Base-by-base conservation (phyloP, 2,797 vertebrate genomes). In the Poecilia velifera region DNA sequence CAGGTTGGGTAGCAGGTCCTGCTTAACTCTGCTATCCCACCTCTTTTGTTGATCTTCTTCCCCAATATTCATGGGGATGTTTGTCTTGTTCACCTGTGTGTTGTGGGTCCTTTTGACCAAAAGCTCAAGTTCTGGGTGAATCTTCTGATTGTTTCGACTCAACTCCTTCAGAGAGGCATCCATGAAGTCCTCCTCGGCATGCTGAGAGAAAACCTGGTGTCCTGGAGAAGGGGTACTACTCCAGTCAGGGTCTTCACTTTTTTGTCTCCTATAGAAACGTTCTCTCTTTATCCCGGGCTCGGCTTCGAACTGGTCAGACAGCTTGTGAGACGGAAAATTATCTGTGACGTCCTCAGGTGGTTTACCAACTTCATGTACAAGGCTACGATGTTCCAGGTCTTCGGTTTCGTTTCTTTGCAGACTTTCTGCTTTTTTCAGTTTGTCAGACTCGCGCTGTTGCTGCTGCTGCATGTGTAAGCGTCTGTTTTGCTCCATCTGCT, bases 401-500 rank as follows among this genome's bases (percentile, higher is more conserved):
- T 99, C 98, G 0, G 95, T 90, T 81, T 99, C 98, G 72, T 84
- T 84, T 88, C 96, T 97, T 85, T 96, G 97, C 28, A 97, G 96
- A 84, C 97, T 97, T 84, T 96, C 97, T 10, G 96, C 92, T 92
- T 98, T 99, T 88, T 98, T 97, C 0, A 94, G 95, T 93, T 98
- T 99, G 90, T 99, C 98, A 92, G 97, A 95, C 82, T 98, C 97
- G 36, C 97, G 96, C 86, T 98, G 97, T 89, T 99, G 96, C 86
- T 98, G 97, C 92, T 99, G 98, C 93, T 98, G 96, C 43, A 76
- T 22, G 86, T 97, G 97, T 62, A 98, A 89, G 73, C 97, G 96
- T 74, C 98, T 96, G 70, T 97, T 99, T 87, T 97, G 97, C 92
- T 99, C 98, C 98, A 99, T 99, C 90, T 99, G 98, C 86, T 99